Base-by-base conservation (phyloP, 2,113 vertebrate genomes). In the Melospiza melodia region DNA sequence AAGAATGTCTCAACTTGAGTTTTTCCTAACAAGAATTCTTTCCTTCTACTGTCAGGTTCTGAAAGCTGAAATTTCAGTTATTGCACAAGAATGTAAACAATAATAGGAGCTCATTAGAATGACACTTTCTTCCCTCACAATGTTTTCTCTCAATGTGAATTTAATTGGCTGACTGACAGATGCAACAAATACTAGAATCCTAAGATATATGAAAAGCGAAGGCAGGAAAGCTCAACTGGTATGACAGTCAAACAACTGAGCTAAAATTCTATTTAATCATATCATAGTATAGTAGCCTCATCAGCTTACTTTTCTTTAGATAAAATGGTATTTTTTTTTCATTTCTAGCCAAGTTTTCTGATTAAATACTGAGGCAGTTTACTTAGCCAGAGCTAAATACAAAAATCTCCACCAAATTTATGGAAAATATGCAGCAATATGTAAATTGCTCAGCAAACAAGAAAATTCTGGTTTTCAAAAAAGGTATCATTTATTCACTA, bases 91-190 rank as follows among this genome's bases (percentile, higher is more conserved):
- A 83, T 43, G 79, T 95, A 95, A 96, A 90, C 83, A 95, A 90
- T 95, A 94, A 94, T 92, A 90, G 74, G 48, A 90, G 33, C 83
- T 97, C 89, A 94, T 96, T 94, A 96, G 52, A 90, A 95, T 80
- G 83, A 92, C 41, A 86, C 28, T 61, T 58, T 94, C 15, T 89
- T 89, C 66, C 63, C 33, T 90, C 35, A 69, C 66, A 80, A 23
- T 3, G 5, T 55, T 89, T 75, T 58, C 57, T 83, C 72, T 91
- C 84, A n/a, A 61, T 77, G 62, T 59, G 83, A 65, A 86, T 87
- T 94, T 97, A 97, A 95, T 92, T 97, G 93, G 63, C 77, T 90
- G 92, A 94, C 71, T 89, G 87, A 90, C 89, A 82, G 74, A 78
- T 21, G 3, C 0, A 1, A 68, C 23, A 52, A 88, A 72, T 16